A percentile compares a stretch with the other conserved stretches of the same genome.
Evolutionary conservation across 2,797 vertebrate species (phyloP).

Genomic region (Tenualosa thibaudeaui): DNA sequence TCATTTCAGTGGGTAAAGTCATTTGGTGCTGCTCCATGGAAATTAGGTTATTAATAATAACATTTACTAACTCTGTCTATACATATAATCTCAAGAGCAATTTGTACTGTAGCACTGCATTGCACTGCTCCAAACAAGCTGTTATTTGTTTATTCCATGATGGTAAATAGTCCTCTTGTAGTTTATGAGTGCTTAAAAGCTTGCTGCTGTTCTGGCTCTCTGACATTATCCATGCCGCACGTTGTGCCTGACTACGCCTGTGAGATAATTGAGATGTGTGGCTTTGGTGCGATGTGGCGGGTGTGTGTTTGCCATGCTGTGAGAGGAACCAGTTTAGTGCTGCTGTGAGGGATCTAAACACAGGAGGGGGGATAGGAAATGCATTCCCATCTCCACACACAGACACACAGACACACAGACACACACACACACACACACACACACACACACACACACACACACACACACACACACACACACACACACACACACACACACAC

Average conservation of each 20-base stretch:
- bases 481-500: not conserved
- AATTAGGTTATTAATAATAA: not conserved
- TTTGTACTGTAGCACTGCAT: not conserved
- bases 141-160: not conserved
- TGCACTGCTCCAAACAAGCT: not conserved
- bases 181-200: not conserved
- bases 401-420: not conserved
- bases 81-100: not conserved
- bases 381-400: not conserved
- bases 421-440: not conserved
- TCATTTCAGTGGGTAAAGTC: too few relatives aligned
- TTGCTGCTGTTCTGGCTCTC: not conserved
- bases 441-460: not conserved
- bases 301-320: not conserved
- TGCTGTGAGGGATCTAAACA: not conserved
- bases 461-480: not conserved
- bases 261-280: not conserved
- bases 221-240: not conserved
- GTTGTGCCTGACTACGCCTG: not conserved
- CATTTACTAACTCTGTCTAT: not conserved
- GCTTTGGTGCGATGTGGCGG: not conserved
- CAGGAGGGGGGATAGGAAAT: not conserved
- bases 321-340: not conserved
- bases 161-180: not conserved
- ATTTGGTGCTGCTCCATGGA: not conserved